phyloP scores from a whole-genome alignment of 1,140 invertebrate genomes.

The Panulirus ornatus region DNA sequence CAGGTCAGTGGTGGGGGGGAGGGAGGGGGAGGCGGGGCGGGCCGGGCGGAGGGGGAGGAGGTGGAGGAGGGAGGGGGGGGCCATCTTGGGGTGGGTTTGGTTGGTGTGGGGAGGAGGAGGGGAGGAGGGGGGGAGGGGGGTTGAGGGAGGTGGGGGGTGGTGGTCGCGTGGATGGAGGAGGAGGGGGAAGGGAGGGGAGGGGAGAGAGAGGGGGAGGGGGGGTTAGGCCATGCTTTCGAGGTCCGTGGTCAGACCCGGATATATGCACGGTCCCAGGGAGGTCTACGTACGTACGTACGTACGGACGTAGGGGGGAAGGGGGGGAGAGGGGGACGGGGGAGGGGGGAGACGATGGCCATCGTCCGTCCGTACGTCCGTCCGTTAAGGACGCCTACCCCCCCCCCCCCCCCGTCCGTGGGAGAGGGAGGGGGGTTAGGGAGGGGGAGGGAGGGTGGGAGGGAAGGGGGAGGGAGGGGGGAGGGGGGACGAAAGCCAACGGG shows the following conservation, averaged over 20 bases:
- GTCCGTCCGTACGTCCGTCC: too few relatives aligned
- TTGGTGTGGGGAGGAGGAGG: not conserved
- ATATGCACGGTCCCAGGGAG: too few relatives aligned
- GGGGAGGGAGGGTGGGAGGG: constrained; percentile 4
- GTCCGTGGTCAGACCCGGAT: too few relatives aligned
- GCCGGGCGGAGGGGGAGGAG: not conserved
- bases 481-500: not conserved
- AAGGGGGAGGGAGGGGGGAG: constrained; percentile 7
- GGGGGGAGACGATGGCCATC: too few relatives aligned
- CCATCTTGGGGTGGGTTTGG: not conserved
- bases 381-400: too few relatives aligned
- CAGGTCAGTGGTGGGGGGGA: constrained; percentile 1
- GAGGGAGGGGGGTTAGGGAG: not conserved
- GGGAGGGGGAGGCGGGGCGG: not conserved
- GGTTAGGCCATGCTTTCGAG: not conserved
- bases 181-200: not conserved
- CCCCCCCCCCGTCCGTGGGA: too few relatives aligned
- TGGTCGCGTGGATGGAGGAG: not conserved
- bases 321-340: too few relatives aligned
- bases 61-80: not conserved
- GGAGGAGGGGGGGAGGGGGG: not conserved
- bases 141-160: not conserved
- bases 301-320: too few relatives aligned
- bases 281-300: too few relatives aligned
- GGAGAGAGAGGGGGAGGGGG: not conserved